Conservation (phyloP, 1,140 invertebrate genomes). For the Pseudomyrmex gracilis region DNA sequence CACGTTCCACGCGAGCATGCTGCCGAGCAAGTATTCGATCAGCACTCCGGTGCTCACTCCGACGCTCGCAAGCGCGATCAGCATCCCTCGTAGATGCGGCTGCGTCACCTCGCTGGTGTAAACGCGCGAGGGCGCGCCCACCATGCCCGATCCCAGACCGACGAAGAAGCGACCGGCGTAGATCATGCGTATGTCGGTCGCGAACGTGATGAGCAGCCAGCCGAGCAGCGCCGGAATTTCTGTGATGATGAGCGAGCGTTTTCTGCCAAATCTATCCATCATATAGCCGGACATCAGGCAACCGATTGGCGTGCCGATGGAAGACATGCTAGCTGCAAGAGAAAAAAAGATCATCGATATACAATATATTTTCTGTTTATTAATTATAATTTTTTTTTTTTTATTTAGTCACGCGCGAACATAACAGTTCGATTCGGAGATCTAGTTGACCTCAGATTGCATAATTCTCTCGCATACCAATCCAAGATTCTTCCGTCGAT, state of each 20-base stretch:
- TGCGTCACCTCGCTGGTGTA: slow-evolving; percentile 90
- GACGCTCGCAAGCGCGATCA: slow-evolving; percentile 88
- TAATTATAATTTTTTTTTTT: no score
- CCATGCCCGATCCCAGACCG: slow-evolving; percentile 90
- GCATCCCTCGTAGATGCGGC: slow-evolving; percentile 89
- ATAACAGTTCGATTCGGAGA: no score
- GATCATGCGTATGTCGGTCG: slow-evolving; percentile 87
- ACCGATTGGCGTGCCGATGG: slow-evolving; percentile 90
- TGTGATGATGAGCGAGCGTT: slow-evolving; percentile 88
- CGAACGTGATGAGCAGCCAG: slow-evolving; percentile 88
- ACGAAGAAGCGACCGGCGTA: slow-evolving; percentile 88
- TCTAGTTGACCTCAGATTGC: not conserved
- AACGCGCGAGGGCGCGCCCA: slow-evolving; percentile 89
- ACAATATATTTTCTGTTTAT: not conserved
- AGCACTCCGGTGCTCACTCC: slow-evolving; percentile 88
- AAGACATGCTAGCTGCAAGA: slow-evolving; percentile 89
- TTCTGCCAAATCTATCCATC: slow-evolving; percentile 90
- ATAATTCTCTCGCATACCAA: slow-evolving; percentile 86
- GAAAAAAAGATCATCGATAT: not conserved
- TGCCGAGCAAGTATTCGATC: slow-evolving; percentile 88
- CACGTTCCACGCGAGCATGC: slow-evolving; percentile 87
- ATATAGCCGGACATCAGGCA: slow-evolving; percentile 90
- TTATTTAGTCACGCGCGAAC: no score
- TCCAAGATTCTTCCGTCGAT: slow-evolving; percentile 89
- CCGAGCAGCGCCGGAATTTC: slow-evolving; percentile 90